A percentile compares a stretch with the other conserved stretches of the same genome.
Evolutionary conservation across 1,140 invertebrate species (phyloP).

Genomic region (Vanessa tameamea): DNA sequence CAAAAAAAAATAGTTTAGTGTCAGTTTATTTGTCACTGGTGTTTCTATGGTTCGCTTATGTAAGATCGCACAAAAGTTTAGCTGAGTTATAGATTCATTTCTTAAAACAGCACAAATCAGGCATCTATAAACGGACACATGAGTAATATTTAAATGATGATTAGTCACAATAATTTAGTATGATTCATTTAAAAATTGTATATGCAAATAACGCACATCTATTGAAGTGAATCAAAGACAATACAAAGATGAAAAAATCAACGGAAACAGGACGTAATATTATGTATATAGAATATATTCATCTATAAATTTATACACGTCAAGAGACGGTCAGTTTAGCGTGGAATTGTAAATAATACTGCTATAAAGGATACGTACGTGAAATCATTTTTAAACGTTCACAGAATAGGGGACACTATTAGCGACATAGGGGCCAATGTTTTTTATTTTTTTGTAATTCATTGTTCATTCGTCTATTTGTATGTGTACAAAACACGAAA

Average conservation of each 20-base stretch:
- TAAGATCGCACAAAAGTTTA: no score
- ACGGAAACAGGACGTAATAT: slow-evolving; percentile 20
- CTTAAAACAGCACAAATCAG: not conserved
- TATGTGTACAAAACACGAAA: no score
- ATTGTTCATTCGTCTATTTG: not conserved
- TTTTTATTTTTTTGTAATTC: not conserved
- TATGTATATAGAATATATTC: slow-evolving; percentile 4
- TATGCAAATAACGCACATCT: not conserved
- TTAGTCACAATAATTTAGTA: not conserved
- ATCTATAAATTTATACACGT: not conserved
- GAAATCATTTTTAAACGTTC: no score
- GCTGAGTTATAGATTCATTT: no score
- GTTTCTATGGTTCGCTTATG: no score
- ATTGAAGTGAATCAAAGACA: slow-evolving; percentile 13
- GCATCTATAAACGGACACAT: not conserved
- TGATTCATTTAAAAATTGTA: not conserved
- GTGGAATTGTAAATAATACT: no score
- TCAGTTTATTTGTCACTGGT: no score
- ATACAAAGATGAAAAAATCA: slow-evolving; percentile 9
- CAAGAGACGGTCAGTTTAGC: no score
- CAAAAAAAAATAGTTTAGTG: no score
- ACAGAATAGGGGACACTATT: no score
- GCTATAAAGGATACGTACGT: no score
- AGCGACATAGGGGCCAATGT: no score
- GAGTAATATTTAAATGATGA: not conserved